Evolutionary conservation across 2,113 vertebrate genomes (phyloP).

Genomic region (Corythaixoides concolor): DNA sequence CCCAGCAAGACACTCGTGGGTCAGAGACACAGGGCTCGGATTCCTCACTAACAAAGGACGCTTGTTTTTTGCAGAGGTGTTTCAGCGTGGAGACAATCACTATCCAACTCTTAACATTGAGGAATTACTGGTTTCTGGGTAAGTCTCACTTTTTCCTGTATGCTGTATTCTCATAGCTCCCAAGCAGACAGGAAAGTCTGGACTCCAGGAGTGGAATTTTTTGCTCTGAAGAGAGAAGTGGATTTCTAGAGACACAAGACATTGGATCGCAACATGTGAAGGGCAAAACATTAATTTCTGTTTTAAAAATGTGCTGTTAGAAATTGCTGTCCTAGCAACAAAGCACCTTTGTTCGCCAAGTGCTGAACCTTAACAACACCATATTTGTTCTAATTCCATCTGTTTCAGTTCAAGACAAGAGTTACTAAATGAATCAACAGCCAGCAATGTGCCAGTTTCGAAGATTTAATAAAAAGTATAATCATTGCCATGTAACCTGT

Average conservation of each 20-base stretch:
- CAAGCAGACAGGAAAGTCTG: constrained; percentile 33
- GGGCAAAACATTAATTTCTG: constrained; percentile 11
- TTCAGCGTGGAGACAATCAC: background rate
- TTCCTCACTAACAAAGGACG: background rate
- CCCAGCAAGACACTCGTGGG: background rate
- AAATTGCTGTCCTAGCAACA: constrained; percentile 46
- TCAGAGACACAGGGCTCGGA: background rate
- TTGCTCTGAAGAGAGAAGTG: constrained; percentile 20
- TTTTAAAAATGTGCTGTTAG: constrained; percentile 24
- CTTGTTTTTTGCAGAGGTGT: constrained; percentile 5
- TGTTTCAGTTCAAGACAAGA: constrained; percentile 22
- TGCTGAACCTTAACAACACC: background rate
- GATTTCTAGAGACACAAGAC: constrained; percentile 28
- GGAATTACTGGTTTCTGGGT: constrained; percentile 9
- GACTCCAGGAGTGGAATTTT: constrained; percentile 40
- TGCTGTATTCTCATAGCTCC: background rate
- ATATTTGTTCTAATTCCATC: constrained; percentile 29
- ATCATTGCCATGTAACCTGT: background rate
- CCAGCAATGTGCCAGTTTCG: background rate
- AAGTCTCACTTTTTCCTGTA: constrained; percentile 21
- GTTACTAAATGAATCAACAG: constrained; percentile 35
- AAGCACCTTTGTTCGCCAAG: background rate
- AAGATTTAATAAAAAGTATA: background rate
- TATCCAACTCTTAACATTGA: background rate
- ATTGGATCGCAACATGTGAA: background rate